Evolutionary conservation across 2,888 invertebrate genomes (phyloP), one percentile per base, ranked within the genome.

Genomic region (Norana najaformis): DNA sequence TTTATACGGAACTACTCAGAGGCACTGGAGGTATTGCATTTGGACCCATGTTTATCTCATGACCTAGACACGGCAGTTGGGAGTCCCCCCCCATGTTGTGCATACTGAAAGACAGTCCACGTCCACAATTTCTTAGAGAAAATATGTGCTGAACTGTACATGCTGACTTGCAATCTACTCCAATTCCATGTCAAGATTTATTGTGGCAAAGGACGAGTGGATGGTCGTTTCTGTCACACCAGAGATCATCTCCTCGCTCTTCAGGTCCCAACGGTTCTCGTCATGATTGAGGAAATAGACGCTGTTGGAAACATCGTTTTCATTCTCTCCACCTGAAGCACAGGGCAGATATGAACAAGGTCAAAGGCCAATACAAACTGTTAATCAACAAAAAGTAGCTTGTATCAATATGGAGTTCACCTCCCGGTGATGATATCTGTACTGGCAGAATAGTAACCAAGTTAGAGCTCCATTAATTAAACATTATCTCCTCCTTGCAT

Each of bases 141-240:
- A 69, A 69, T 69, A 11, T 11, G 69, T n/a, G n/a, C 30, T 69
- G 69, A n/a, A n/a, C n/a, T 69, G 69, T n/a, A 69, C 13, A 69
- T 11, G 47, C 0, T n/a, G 69, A n/a, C 8, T 69, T n/a, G 69
- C 11, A n/a, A n/a, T 69, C 69, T 69, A 69, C 1, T 69, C 69
- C 69, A 69, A 69, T n/a, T 69, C 69, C 69, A 69, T 69, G 69
- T 69, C 69, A n/a, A 69, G 47, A 89, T 89, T 89, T 20, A 89
- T 41, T 23, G 53, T 89, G 47, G 91, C 89, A 82, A 90, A 91
- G 37, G 88, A 91, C 39, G 91, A 91, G 89, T 91, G 91, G 41
- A 91, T 90, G 91, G 91, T 90, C 38, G 90, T 91, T 89, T 91
- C 91, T 4, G 91, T 91, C 18, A 91, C 90, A 8, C 91, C 91